phyloP scores from a whole-genome alignment of 1,140 invertebrate species.

The Drosophila subobscura region DNA sequence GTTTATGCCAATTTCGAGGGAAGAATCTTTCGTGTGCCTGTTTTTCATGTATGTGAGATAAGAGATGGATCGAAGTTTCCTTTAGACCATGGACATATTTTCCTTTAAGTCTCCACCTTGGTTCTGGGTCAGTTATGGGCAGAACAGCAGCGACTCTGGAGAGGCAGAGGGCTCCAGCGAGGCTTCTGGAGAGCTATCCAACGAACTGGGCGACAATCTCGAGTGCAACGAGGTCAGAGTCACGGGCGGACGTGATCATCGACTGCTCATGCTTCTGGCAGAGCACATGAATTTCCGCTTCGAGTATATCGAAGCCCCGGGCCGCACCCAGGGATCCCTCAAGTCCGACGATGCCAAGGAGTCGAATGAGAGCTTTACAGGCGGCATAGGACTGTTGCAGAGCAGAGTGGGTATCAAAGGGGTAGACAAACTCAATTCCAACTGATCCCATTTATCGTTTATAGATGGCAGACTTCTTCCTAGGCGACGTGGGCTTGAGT shows the following conservation, averaged over 20 bases:
- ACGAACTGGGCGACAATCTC: not conserved
- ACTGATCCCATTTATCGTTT: not conserved
- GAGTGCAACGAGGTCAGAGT: constrained; percentile 85
- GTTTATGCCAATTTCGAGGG: constrained; percentile 87
- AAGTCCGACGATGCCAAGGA: constrained; percentile 83
- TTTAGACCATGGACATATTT: not conserved
- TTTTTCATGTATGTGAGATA: constrained; percentile 85
- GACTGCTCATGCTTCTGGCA: constrained; percentile 86
- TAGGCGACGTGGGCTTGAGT: constrained; percentile 88
- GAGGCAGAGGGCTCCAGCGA: not conserved
- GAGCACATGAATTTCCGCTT: constrained; percentile 88
- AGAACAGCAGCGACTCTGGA: constrained; percentile 26
- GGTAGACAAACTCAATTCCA: not conserved
- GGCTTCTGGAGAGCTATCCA: not conserved
- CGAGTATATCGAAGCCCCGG: constrained; percentile 88
- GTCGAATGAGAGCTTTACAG: constrained; percentile 87
- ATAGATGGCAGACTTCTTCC: constrained; percentile 88
- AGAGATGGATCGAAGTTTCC: not conserved
- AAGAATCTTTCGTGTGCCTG: constrained; percentile 87
- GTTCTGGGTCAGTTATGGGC: constrained; percentile 88
- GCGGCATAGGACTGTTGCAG: constrained; percentile 88
- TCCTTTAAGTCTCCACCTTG: constrained; percentile 88
- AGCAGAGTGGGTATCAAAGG: constrained; percentile 84
- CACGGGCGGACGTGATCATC: constrained; percentile 88
- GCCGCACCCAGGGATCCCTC: constrained; percentile 87